Evolutionary conservation across 2,113 vertebrate species (phyloP).

Genomic region (Junco hyemalis): DNA sequence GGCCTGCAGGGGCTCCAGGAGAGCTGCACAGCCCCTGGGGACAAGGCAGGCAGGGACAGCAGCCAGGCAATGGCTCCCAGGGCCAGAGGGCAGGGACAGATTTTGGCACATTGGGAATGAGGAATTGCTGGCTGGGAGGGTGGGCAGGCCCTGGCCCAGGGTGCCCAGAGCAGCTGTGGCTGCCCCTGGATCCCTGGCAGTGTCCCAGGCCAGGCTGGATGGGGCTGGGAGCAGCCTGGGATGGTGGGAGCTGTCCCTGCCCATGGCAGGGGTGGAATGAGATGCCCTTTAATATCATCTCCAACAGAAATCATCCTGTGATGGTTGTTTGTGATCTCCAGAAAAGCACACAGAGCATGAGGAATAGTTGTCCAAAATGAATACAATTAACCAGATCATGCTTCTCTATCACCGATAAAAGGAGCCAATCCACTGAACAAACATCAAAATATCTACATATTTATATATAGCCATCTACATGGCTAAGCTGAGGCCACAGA

Average conservation of each 20-base stretch:
- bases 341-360: neutral
- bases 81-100: rapidly evolving
- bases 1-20: neutral
- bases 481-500: neutral
- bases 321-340: neutral
- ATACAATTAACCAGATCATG: neutral
- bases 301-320: neutral
- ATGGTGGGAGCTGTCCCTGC: rapidly evolving
- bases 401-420: neutral
- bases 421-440: neutral
- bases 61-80: neutral
- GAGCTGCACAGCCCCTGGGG: neutral
- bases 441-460: neutral
- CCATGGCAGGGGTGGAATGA: neutral
- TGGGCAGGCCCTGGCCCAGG: neutral
- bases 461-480: neutral
- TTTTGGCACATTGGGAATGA: neutral
- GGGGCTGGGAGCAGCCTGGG: rapidly evolving
- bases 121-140: neutral
- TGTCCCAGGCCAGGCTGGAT: rapidly evolving
- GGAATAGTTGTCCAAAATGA: neutral
- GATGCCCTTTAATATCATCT: rapidly evolving
- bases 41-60: neutral
- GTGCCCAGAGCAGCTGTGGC: neutral
- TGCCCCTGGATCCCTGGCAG: neutral